Percentiles rank a stretch among this genome's conserved stretches.
These are phyloP conservation scores for Leucozona laternaria DNA, from an alignment of 2,888 invertebrate species.

Conservation along the genomic window DNA sequence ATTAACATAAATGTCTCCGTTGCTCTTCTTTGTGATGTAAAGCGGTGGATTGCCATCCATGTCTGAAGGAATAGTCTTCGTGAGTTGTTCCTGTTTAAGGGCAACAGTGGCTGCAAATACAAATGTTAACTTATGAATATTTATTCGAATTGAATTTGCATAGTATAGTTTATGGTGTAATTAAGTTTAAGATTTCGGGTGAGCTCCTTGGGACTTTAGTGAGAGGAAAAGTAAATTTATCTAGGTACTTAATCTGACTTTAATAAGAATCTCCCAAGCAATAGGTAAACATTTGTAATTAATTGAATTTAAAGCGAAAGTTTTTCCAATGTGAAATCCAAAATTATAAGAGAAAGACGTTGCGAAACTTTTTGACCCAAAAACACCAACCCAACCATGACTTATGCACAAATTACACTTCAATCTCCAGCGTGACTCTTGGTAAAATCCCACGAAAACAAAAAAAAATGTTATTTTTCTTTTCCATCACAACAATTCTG, in stretches of 20 bases:
- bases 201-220: neutral
- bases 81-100: constrained; percentile 87
- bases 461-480: neutral
- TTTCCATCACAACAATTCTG: neutral
- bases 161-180: constrained; percentile 26
- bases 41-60: constrained; percentile 93
- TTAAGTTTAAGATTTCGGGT: constrained; percentile 13
- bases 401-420: constrained; percentile 15
- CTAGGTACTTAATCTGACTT: constrained; percentile 2
- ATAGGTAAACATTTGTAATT: constrained; percentile 12
- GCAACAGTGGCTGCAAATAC: constrained; percentile 90
- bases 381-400: neutral
- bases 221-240: neutral
- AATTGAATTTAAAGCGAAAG: constrained; percentile 3
- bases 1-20: constrained; percentile 91
- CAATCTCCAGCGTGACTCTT: constrained; percentile 14
- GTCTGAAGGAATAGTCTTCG: constrained; percentile 88
- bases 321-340: neutral
- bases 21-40: constrained; percentile 90
- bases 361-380: neutral
- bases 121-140: constrained; percentile 49
- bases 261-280: neutral
- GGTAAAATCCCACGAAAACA: neutral
- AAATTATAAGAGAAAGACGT: neutral
- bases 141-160: constrained; percentile 27